phyloP scores from a whole-genome alignment of 2,888 invertebrate species.

The Strigamia crassipes region DNA sequence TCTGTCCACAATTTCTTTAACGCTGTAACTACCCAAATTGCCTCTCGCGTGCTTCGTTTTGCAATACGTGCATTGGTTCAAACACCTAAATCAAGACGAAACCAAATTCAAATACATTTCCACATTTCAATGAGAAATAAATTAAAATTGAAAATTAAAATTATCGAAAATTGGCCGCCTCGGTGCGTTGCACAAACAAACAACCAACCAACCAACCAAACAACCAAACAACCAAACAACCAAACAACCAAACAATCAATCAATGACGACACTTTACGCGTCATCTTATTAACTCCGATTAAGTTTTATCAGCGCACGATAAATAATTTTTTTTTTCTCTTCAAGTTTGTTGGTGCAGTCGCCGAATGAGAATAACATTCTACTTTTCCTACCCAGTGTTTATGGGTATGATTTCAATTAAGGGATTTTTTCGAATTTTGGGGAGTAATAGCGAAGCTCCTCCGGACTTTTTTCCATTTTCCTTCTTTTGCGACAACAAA shows the following conservation, averaged over 20 bases:
- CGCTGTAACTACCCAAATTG: conserved; percentile 90
- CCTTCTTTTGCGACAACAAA: conserved; percentile 79
- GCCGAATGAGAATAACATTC: too few species aligned
- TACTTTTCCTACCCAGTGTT: conserved; percentile 73
- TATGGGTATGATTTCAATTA: conserved; percentile 95
- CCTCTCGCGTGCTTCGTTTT: conserved; percentile 98
- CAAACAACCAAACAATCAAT: too few species aligned
- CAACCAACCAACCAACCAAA: too few species aligned
- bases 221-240: too few species aligned
- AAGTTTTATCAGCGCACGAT: too few species aligned
- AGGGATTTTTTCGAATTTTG: conserved; percentile 91
- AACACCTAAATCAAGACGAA: conserved; percentile 64
- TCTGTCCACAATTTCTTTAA: conserved; percentile 84
- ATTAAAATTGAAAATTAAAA: too few species aligned
- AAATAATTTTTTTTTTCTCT: too few species aligned
- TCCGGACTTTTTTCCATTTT: conserved; percentile 74
- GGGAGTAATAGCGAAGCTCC: conserved; percentile 87
- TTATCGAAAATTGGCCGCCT: too few species aligned
- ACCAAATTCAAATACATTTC: background rate
- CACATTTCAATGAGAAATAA: background rate
- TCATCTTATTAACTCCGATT: too few species aligned
- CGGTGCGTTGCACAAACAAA: too few species aligned
- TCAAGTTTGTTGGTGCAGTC: too few species aligned
- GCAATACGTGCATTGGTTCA: conserved; percentile 98
- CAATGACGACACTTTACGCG: too few species aligned